A percentile compares a stretch with the other conserved stretches of the same genome.
Evolutionary conservation across 2,888 invertebrate species (phyloP).

Genomic region (Drosophila flavopinicola): DNA sequence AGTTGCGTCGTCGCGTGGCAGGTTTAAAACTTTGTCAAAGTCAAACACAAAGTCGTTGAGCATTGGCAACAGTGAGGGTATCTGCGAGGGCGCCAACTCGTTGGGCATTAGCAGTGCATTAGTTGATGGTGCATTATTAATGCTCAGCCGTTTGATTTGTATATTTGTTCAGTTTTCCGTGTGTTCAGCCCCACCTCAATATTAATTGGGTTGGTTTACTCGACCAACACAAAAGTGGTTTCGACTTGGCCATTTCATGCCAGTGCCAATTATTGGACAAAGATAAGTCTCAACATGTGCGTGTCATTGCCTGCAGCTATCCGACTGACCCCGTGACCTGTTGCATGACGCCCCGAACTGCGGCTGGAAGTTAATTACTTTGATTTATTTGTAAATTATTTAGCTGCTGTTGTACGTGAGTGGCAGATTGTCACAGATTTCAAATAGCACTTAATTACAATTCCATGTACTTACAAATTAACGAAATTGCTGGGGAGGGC

Average conservation of each 20-base stretch:
- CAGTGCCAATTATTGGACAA: slow-evolving; percentile 46
- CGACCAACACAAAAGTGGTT: slow-evolving; percentile 19
- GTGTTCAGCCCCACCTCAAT: slow-evolving; percentile 17
- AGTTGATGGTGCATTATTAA: slow-evolving; percentile 69
- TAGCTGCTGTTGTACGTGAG: slow-evolving; percentile 38
- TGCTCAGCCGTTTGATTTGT: slow-evolving; percentile 50
- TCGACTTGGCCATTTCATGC: slow-evolving; percentile 31
- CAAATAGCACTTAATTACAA: slow-evolving; percentile 69
- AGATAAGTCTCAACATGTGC: slow-evolving; percentile 52
- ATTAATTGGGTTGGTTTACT: slow-evolving; percentile 50
- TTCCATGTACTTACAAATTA: slow-evolving; percentile 71
- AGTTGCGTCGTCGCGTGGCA: slow-evolving; percentile 27
- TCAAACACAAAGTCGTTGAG: slow-evolving; percentile 64
- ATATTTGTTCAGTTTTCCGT: slow-evolving; percentile 7
- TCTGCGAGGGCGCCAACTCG: slow-evolving; percentile 41
- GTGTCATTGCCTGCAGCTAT: slow-evolving; percentile 37
- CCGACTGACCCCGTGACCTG: slow-evolving; percentile 18
- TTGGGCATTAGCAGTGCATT: slow-evolving; percentile 70
- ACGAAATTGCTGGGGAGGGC: slow-evolving; percentile 44
- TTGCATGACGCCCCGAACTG: slow-evolving; percentile 59
- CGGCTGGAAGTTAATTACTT: slow-evolving; percentile 65
- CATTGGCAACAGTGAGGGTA: slow-evolving; percentile 6
- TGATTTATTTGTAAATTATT: slow-evolving; percentile 72
- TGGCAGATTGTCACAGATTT: slow-evolving; percentile 64
- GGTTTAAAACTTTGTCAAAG: slow-evolving; percentile 67